A percentile compares a stretch with the other conserved stretches of the same genome.
phyloP scores from a whole-genome alignment of 2,888 invertebrate genomes.

The Oxytorus armatus region DNA sequence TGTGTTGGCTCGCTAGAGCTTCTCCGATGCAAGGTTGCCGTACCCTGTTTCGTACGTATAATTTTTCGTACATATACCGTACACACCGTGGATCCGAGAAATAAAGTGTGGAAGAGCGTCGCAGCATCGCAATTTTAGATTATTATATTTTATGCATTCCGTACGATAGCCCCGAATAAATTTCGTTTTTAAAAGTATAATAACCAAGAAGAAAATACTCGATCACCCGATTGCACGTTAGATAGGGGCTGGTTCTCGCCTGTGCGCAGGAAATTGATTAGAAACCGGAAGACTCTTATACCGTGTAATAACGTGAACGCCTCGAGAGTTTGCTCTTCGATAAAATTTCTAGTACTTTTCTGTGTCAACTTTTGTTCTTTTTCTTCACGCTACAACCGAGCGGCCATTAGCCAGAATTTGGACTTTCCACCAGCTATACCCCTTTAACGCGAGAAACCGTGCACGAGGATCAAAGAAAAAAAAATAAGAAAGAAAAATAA shows the following conservation, averaged over 20 bases:
- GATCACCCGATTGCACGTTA: background rate
- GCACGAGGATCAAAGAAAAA: conserved; percentile 18
- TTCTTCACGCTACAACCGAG: background rate
- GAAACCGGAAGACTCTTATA: background rate
- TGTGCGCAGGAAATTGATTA: background rate
- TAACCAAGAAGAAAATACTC: background rate
- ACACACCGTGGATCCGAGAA: conserved; percentile 14
- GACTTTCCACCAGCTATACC: conserved; percentile 50
- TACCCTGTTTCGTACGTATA: conserved; percentile 14
- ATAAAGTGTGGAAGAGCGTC: conserved; percentile 33
- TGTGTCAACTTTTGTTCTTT: background rate
- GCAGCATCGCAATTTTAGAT: conserved; percentile 56
- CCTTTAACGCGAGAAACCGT: conserved; percentile 33
- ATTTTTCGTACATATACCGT: background rate
- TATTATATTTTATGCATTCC: conserved; percentile 50
- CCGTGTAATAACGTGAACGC: background rate
- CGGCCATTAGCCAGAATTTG: conserved; percentile 60
- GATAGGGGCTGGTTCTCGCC: background rate
- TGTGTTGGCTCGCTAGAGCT: conserved; percentile 44
- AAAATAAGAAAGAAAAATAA: conserved; percentile 10
- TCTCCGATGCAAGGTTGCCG: conserved; percentile 79
- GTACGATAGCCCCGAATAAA: conserved; percentile 4
- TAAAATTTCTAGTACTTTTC: conserved; percentile 1
- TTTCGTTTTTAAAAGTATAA: conserved; percentile 9
- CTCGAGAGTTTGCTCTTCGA: background rate